A percentile compares a stretch with the other conserved stretches of the same genome.
These are phyloP conservation scores for Cairina moschata DNA, from an alignment of 2,113 vertebrate species.

Conservation along the genomic window DNA sequence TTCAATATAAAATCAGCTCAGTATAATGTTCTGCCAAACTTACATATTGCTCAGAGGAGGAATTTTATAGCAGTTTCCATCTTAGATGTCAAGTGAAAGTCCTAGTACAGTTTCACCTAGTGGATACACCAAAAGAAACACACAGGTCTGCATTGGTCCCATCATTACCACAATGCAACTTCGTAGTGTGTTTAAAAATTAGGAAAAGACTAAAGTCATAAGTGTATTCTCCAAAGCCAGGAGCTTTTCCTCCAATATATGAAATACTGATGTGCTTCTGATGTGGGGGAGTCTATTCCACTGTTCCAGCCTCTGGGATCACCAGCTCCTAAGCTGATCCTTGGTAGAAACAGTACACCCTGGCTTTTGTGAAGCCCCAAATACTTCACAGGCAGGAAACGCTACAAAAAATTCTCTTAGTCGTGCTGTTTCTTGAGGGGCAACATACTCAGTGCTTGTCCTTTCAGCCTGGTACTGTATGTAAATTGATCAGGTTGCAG, in stretches of 20 bases:
- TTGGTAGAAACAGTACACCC: not conserved
- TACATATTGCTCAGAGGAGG: not conserved
- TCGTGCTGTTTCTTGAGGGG: not conserved
- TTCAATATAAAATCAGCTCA: not conserved
- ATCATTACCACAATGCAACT: not conserved
- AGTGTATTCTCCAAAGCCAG: not conserved
- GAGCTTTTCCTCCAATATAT: not conserved
- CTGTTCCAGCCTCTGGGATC: not conserved
- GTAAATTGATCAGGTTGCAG: not conserved
- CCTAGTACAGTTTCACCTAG: not conserved
- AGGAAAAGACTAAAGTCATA: accelerated
- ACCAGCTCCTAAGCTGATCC: not conserved
- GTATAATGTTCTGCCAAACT: not conserved
- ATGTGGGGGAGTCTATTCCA: not conserved
- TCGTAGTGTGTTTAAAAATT: not conserved
- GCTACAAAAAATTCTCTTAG: not conserved
- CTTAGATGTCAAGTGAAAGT: not conserved
- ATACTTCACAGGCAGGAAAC: not conserved
- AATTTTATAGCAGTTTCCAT: not conserved
- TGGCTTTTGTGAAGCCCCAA: not conserved
- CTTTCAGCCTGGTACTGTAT: not conserved
- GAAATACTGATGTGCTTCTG: not conserved
- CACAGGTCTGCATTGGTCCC: not conserved
- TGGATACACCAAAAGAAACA: not conserved
- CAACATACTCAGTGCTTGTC: not conserved